These are phyloP conservation scores for Scaeva pyrastri DNA, from an alignment of 2,888 invertebrate genomes.

Conservation along the genomic window DNA sequence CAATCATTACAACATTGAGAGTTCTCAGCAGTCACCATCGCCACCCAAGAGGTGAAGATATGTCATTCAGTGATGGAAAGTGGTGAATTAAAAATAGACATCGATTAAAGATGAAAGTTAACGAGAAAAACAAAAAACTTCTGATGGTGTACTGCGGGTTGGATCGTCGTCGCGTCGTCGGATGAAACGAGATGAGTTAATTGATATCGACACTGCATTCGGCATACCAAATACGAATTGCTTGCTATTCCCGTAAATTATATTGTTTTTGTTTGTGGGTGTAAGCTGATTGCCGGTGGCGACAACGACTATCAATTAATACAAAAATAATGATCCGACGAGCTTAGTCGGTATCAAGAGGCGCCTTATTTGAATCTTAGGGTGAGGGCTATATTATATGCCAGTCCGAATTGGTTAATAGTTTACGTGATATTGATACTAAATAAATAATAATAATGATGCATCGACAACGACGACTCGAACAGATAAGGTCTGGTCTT, in stretches of 20 bases:
- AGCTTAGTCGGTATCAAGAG: neutral
- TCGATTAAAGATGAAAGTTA: constrained; percentile 17
- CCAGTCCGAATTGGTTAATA: neutral
- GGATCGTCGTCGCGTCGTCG: too few species aligned
- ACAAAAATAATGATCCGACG: neutral
- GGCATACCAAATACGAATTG: constrained; percentile 14
- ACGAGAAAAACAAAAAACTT: neutral
- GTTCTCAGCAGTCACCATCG: neutral
- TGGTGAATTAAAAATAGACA: constrained; percentile 26
- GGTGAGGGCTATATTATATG: neutral
- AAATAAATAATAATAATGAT: constrained; percentile 2
- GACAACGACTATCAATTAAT: constrained; percentile 8
- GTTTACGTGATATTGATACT: constrained; percentile 37
- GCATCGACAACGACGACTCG: too few species aligned
- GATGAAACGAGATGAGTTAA: constrained; percentile 23
- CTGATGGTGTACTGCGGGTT: neutral
- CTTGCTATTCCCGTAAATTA: neutral
- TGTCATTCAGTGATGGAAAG: constrained; percentile 8
- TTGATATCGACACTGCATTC: constrained; percentile 29
- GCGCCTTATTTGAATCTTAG: constrained; percentile 13
- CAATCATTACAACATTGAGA: constrained; percentile 28
- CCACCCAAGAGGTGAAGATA: constrained; percentile 21
- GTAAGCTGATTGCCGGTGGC: neutral
- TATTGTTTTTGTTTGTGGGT: constrained; percentile 9
- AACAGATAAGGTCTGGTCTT: neutral